Conservation (phyloP, 2,888 invertebrate genomes). For the Acanthoscelides obtectus region DNA sequence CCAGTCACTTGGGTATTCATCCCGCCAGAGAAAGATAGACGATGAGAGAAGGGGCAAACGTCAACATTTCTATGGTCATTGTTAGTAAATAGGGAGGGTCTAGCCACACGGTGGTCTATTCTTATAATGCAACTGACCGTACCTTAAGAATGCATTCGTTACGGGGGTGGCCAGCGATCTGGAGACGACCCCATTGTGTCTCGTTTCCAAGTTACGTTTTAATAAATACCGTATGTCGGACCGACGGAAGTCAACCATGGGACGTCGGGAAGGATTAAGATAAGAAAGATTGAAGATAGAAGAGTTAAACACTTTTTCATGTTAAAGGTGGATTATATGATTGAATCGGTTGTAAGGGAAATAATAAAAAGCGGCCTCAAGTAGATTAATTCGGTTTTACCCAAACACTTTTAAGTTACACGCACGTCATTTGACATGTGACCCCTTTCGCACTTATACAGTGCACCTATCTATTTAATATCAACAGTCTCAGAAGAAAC, state of each 20-base stretch:
- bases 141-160: constrained; percentile 10
- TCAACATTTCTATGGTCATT: constrained; percentile 21
- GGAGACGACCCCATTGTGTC: background rate
- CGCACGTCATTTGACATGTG: too few relatives aligned
- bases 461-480: too few relatives aligned
- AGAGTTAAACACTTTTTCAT: background rate
- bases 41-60: constrained; percentile 15
- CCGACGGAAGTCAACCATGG: background rate
- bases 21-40: constrained; percentile 1
- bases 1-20: constrained; percentile 19
- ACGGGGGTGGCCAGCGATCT: constrained; percentile 5
- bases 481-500: too few relatives aligned
- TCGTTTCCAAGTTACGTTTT: background rate
- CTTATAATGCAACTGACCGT: constrained; percentile 28
- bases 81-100: constrained; percentile 28
- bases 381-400: too few relatives aligned
- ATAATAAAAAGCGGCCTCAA: too few relatives aligned
- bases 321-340: background rate
- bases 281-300: background rate
- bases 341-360: too few relatives aligned
- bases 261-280: background rate
- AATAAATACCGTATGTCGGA: background rate
- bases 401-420: too few relatives aligned
- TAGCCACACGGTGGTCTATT: constrained; percentile 31
- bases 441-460: too few relatives aligned